These are phyloP conservation scores for Vombatus ursinus DNA, from an alignment of 2,113 vertebrate species.

Conservation along the genomic window DNA sequence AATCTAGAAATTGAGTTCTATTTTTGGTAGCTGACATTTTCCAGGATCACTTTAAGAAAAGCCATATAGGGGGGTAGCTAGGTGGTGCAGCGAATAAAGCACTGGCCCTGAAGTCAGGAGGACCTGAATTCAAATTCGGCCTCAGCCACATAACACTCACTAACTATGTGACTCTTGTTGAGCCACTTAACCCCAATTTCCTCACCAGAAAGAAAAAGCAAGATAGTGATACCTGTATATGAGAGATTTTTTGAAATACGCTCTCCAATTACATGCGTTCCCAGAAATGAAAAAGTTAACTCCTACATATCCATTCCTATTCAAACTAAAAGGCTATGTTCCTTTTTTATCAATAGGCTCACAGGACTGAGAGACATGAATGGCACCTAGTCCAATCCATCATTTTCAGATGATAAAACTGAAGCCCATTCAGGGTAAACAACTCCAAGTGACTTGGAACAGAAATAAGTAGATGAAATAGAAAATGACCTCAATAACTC, in stretches of 20 bases:
- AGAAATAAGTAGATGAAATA: neutral
- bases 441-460: neutral
- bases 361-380: no score
- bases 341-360: neutral
- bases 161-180: no score
- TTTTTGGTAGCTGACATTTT: neutral
- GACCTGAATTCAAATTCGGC: no score
- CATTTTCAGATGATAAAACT: neutral
- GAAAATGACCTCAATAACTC: neutral
- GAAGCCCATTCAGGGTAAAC: neutral
- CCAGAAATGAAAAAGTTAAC: neutral
- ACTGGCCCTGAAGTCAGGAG: no score
- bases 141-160: no score
- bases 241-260: neutral
- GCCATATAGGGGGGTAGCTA: neutral
- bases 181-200: no score
- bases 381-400: neutral
- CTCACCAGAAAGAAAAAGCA: neutral
- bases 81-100: no score
- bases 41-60: neutral
- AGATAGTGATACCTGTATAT: neutral
- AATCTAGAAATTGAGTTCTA: conserved; percentile 49
- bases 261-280: neutral
- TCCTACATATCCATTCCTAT: neutral
- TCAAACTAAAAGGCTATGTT: neutral